phyloP scores from a whole-genome alignment of 1,140 invertebrate species.

The Bradynema listronoti region DNA sequence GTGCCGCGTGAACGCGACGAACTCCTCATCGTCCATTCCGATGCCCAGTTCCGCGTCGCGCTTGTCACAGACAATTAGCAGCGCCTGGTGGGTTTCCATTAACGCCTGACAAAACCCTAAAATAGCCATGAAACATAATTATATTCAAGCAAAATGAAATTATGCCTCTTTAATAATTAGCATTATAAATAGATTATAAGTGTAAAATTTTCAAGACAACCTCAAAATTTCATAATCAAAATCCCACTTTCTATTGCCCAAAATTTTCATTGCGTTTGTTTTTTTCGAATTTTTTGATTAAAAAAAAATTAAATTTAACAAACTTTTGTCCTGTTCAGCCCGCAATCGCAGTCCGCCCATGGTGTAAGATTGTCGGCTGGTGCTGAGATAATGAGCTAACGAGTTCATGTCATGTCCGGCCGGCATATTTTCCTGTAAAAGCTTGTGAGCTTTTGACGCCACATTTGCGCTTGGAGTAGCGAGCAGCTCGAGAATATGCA shows the following conservation, averaged over 20 bases:
- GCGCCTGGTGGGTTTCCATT: conserved; percentile 46
- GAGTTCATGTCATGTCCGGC: conserved; percentile 46
- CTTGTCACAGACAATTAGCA: conserved; percentile 52
- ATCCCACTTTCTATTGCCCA: no score
- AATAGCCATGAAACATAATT: conserved; percentile 16
- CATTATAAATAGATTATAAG: no score
- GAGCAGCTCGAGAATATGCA: conserved; percentile 50
- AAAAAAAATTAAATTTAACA: no score
- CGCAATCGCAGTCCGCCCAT: conserved; percentile 48
- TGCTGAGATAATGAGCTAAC: conserved; percentile 38
- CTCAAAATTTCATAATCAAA: no score
- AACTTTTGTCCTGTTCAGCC: conserved; percentile 56
- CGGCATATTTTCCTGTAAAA: conserved; percentile 54
- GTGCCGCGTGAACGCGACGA: conserved; percentile 33
- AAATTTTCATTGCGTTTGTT: no score
- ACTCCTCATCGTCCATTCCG: conserved; percentile 52
- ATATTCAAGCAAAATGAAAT: neutral
- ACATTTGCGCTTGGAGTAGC: conserved; percentile 46
- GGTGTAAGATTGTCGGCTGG: conserved; percentile 46
- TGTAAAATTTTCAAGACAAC: no score
- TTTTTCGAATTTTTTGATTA: no score
- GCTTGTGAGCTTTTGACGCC: conserved; percentile 35
- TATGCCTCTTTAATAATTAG: neutral
- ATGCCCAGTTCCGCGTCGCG: conserved; percentile 51
- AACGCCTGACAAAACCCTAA: conserved; percentile 46